Evolutionary conservation across 2,888 invertebrate species (phyloP), one percentile per base, ranked within the genome.

Genomic region (Eurytoma californica): DNA sequence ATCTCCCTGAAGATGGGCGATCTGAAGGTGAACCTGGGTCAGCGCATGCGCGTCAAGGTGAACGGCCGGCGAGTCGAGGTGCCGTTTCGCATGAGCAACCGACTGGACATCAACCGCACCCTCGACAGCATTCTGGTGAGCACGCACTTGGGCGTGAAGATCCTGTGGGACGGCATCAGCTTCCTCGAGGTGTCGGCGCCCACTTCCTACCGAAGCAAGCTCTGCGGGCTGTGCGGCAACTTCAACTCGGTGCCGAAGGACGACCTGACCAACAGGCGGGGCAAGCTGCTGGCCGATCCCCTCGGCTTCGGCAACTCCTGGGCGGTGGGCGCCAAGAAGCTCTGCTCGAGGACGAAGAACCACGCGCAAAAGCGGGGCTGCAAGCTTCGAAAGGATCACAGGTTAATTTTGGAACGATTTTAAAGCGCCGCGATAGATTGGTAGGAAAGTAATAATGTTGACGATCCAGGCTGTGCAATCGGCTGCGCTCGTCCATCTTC

Each of bases 161-260:
- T 98, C 82, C 92, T 96, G 55, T 98, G 98, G 98, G 97, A 97
- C 87, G 97, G 98, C 1, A 95, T 95, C 84, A 97, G 97, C 85
- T 97, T 97, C 87, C 92, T 98, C 80, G 98, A 98, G 91, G 93
- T 95, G 0, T 92, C 93, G 0, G 96, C 97, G 16, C 95, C 97
- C 4, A 94, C 92, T 80, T 92, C 91, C 73, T 96, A 94, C 91
- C 96, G 94, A 89, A 93, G 93, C 77, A 94, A 94, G 85, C 90
- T 97, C 78, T 98, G 98, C 88, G 98, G 98, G 16, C 91, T 98
- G 20, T 98, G 98, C 88, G 98, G 98, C 0, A 98, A 98, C 89
- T 98, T 96, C 91, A 98, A 98, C 90, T 95, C 95, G 65, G 92
- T 95, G 82, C 94, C 95, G 3, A 93, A 95, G 83, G 98, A 98